phyloP scores from a whole-genome alignment of 2,797 vertebrate species.

The Epinephelus awoara region DNA sequence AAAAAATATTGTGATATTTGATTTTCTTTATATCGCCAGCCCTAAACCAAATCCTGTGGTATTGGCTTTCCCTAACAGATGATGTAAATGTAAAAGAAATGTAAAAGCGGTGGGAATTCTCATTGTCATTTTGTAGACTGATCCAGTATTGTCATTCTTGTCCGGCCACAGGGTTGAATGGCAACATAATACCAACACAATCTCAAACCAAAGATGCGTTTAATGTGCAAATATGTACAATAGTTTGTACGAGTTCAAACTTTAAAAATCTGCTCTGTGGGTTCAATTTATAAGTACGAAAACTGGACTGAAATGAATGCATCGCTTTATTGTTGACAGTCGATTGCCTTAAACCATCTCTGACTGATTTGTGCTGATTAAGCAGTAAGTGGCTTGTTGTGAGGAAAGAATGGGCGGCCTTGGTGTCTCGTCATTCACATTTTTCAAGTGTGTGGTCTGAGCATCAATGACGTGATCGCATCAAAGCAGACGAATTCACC shows the following conservation, averaged over 20 bases:
- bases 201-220: not conserved
- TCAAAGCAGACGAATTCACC: constrained; percentile 67
- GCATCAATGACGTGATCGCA: constrained; percentile 54
- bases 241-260: not conserved
- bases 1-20: too few species aligned
- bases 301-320: not conserved
- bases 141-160: too few species aligned
- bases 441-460: constrained; percentile 52
- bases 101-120: too few species aligned
- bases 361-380: constrained; percentile 39
- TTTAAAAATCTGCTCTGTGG: not conserved
- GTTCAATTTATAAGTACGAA: not conserved
- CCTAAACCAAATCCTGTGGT: too few species aligned
- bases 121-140: too few species aligned
- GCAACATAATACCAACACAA: not conserved
- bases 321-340: not conserved
- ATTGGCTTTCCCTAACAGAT: too few species aligned
- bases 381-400: constrained; percentile 33
- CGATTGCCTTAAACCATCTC: not conserved
- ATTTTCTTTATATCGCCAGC: too few species aligned
- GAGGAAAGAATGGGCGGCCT: constrained; percentile 30
- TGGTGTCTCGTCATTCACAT: constrained; percentile 55
- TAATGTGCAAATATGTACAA: not conserved
- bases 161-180: not conserved
- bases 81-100: too few species aligned